Conservation (phyloP, 2,888 invertebrate genomes). For the Ormyrus labotus region DNA sequence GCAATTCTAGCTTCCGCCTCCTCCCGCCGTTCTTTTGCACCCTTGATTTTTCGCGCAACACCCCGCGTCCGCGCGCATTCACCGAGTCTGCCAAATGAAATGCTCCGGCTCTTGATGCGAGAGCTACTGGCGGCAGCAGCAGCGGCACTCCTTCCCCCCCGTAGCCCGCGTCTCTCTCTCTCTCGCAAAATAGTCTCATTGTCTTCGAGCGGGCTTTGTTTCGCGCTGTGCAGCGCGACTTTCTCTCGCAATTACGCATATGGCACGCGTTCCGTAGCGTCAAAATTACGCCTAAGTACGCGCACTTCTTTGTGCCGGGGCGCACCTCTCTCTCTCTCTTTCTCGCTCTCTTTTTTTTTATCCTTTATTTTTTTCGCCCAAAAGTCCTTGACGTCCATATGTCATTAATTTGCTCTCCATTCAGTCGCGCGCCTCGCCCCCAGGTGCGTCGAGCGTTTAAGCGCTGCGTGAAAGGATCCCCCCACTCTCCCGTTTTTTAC, state of each 20-base stretch:
- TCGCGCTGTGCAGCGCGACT: conserved; percentile 51
- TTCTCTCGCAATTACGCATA: conserved; percentile 58
- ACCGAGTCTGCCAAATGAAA: conserved; percentile 9
- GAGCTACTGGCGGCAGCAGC: background rate
- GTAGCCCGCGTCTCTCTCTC: too few relatives aligned
- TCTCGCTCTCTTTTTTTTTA: background rate
- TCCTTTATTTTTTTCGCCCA: conserved; percentile 51
- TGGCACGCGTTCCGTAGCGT: conserved; percentile 56
- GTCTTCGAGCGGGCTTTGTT: conserved; percentile 64
- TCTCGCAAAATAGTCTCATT: conserved; percentile 63
- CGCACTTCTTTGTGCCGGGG: conserved; percentile 1
- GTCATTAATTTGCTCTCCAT: conserved; percentile 67
- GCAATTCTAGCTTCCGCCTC: conserved; percentile 19
- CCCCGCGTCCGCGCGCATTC: conserved; percentile 27
- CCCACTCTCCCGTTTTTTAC: too few relatives aligned
- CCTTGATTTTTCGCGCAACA: conserved; percentile 38
- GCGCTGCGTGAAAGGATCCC: too few relatives aligned
- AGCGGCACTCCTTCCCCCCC: background rate
- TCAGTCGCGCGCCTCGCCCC: conserved; percentile 58
- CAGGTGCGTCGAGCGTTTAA: conserved; percentile 60
- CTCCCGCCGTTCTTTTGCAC: background rate
- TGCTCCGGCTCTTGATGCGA: background rate
- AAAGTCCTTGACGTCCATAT: conserved; percentile 63
- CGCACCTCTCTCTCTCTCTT: conserved; percentile 46
- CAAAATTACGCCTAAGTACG: conserved; percentile 52